Conservation (phyloP, 2,888 invertebrate species). For the Apamea epomidion region DNA sequence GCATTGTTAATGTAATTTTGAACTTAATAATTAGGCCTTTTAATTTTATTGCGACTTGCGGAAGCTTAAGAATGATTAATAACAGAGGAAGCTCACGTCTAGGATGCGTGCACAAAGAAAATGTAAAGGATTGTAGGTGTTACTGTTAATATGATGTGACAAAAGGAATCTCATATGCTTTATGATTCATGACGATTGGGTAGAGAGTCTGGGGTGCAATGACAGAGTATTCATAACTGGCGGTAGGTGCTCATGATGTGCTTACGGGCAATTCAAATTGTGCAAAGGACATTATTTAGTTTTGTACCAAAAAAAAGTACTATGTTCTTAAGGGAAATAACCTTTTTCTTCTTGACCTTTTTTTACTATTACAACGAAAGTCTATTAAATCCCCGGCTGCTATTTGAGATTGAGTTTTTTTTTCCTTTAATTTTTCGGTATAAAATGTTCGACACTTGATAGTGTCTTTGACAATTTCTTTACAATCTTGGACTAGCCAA, state of each 20-base stretch:
- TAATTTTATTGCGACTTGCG: neutral
- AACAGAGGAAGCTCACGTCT: neutral
- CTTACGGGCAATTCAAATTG: neutral
- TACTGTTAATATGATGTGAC: neutral
- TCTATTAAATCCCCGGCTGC: no score
- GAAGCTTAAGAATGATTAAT: conserved; percentile 7
- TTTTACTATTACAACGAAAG: no score
- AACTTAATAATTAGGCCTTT: neutral
- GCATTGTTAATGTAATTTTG: neutral
- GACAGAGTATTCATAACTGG: neutral
- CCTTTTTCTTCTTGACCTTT: no score
- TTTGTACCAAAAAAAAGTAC: no score
- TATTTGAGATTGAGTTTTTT: no score
- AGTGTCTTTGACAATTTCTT: no score
- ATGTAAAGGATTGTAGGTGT: neutral
- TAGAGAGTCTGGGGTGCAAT: neutral
- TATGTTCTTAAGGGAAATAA: no score
- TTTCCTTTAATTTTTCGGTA: no score
- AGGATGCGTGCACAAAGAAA: neutral
- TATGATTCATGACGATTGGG: neutral
- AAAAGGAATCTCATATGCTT: neutral
- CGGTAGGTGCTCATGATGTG: neutral
- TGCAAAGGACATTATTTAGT: neutral
- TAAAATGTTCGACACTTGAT: no score
- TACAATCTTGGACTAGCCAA: no score